These are phyloP conservation scores for Origma solitaria DNA, from an alignment of 2,113 vertebrate genomes.

Conservation along the genomic window DNA sequence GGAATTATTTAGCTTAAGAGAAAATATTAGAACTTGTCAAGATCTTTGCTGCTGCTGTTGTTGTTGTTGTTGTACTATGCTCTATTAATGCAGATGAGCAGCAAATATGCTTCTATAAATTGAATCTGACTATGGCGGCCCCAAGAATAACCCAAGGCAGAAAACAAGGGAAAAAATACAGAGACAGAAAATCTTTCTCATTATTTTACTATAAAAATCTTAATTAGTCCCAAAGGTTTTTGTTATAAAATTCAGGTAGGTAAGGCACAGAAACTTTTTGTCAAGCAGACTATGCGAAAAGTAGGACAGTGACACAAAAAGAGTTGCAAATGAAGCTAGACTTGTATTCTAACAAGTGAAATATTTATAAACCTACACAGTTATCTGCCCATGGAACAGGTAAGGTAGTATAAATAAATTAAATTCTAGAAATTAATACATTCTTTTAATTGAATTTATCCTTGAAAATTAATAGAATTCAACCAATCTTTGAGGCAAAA, in stretches of 20 bases:
- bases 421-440: slow-evolving; percentile 57
- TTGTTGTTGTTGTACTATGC: slow-evolving; percentile 16
- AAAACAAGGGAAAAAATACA: slow-evolving; percentile 14
- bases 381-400: slow-evolving; percentile 44
- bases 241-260: slow-evolving; percentile 64
- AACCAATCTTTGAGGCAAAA: slow-evolving; percentile 54
- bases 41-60: slow-evolving; percentile 23
- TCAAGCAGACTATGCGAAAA: slow-evolving; percentile 55
- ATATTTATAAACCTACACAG: slow-evolving; percentile 55
- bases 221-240: slow-evolving; percentile 78
- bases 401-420: slow-evolving; percentile 49
- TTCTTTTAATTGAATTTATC: slow-evolving; percentile 70
- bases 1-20: slow-evolving; percentile 59
- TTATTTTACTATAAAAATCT: slow-evolving; percentile 72
- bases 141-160: slow-evolving; percentile 65
- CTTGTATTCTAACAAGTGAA: slow-evolving; percentile 43
- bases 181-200: slow-evolving; percentile 60
- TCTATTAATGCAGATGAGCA: slow-evolving; percentile 61
- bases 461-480: slow-evolving; percentile 71
- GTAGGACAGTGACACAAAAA: slow-evolving; percentile 58
- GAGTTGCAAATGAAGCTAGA: slow-evolving; percentile 44
- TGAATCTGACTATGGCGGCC: slow-evolving; percentile 49
- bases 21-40: slow-evolving; percentile 61
- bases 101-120: slow-evolving; percentile 64
- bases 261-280: slow-evolving; percentile 61